Percentiles rank a stretch among this genome's conserved stretches.
Conservation (phyloP, 2,797 vertebrate species). For the Pangasius sanitwongsei region DNA sequence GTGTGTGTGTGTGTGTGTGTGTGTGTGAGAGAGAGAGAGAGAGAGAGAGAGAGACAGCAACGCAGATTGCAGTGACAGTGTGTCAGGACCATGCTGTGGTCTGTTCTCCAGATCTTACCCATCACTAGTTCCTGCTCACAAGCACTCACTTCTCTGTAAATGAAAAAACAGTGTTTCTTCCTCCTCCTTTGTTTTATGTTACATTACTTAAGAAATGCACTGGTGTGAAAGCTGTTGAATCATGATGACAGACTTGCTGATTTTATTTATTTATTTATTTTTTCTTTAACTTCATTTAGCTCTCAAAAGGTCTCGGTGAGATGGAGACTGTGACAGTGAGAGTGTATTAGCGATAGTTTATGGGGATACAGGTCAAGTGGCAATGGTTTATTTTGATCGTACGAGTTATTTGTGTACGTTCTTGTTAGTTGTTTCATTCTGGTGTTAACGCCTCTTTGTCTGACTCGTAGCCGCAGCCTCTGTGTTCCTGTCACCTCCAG, state of each 20-base stretch:
- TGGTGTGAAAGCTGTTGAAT: background rate
- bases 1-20: background rate
- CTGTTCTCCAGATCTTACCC: background rate
- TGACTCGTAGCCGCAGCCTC: background rate
- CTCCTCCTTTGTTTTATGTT: background rate
- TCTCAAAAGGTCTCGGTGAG: background rate
- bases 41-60: too few species aligned
- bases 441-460: background rate
- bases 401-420: background rate
- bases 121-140: background rate
- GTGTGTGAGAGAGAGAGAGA: background rate
- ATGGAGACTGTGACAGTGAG: background rate
- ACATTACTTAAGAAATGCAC: background rate
- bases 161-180: background rate
- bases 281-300: background rate
- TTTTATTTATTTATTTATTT: background rate
- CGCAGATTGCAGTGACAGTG: conserved; percentile 57
- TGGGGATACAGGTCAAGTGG: background rate
- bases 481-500: conserved; percentile 41
- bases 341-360: background rate
- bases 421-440: background rate
- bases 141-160: background rate
- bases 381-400: background rate
- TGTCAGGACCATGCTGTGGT: conserved; percentile 32
- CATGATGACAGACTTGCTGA: background rate